A percentile compares a stretch with the other conserved stretches of the same genome.
Evolutionary conservation across 2,113 vertebrate species (phyloP).

Genomic region (Vicugna pacos): DNA sequence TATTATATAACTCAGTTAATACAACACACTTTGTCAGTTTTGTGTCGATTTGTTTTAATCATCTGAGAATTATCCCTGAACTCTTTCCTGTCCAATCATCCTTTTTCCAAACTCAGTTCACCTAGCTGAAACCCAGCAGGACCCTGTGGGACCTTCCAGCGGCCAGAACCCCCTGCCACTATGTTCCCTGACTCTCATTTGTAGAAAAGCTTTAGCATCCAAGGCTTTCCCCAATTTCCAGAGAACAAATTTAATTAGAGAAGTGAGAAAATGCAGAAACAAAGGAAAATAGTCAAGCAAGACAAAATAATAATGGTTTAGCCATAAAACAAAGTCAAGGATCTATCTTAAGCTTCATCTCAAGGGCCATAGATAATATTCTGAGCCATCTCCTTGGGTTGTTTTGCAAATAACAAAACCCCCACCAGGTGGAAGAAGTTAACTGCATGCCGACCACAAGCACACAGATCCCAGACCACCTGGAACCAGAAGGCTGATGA

Average conservation of each 20-base stretch:
- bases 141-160: not conserved
- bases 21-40: not conserved
- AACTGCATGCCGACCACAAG: not conserved
- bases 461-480: not conserved
- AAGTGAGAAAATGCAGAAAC: not conserved
- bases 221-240: not conserved
- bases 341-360: not conserved
- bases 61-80: not conserved
- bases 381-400: too few relatives aligned
- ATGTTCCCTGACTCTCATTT: not conserved
- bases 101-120: not conserved
- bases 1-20: not conserved
- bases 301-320: not conserved
- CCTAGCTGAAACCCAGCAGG: not conserved
- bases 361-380: not conserved
- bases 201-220: not conserved
- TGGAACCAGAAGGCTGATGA: not conserved
- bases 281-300: not conserved
- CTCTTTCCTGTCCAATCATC: not conserved
- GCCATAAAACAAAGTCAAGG: not conserved
- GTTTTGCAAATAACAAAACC: not conserved
- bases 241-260: not conserved
- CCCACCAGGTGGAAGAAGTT: not conserved
- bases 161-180: not conserved
- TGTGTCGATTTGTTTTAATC: not conserved